Conservation (phyloP, 30 jellyfish, hydroid and myxozoan genomes). For the Sanderia malayensis region DNA sequence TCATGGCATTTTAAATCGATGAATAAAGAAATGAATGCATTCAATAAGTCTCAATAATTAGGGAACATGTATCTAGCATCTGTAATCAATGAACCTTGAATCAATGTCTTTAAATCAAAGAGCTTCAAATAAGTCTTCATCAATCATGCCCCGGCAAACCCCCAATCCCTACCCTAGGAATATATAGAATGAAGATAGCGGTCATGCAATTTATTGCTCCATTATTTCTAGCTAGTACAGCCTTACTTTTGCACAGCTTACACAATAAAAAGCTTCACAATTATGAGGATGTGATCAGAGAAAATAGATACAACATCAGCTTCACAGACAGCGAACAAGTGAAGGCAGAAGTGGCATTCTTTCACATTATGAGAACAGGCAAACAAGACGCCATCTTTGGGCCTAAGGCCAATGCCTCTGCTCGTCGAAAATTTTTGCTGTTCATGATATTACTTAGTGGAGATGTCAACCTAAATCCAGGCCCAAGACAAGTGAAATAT, state of each 20-base stretch:
- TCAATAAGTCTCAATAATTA: too few species aligned
- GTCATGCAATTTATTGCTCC: slow-evolving; percentile 1
- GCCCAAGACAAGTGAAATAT: slow-evolving; percentile 16
- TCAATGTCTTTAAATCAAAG: too few species aligned
- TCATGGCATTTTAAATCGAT: too few species aligned
- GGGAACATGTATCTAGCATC: too few species aligned
- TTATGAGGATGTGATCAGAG: slow-evolving; percentile 22
- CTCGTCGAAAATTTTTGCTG: slow-evolving; percentile 8
- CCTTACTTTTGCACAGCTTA: slow-evolving; percentile 4
- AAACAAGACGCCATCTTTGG: slow-evolving; percentile 26
- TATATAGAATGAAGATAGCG: too few species aligned
- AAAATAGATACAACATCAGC: slow-evolving; percentile 24
- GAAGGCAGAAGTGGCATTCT: slow-evolving; percentile 30
- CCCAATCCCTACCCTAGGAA: too few species aligned
- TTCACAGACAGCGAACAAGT: slow-evolving; percentile 31
- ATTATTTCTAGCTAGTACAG: neutral
- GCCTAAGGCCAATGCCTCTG: slow-evolving; percentile 21
- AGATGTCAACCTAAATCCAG: slow-evolving; percentile 18
- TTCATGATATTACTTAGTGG: slow-evolving; percentile 17
- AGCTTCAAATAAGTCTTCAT: too few species aligned
- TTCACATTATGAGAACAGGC: slow-evolving; percentile 23
- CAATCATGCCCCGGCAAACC: too few species aligned
- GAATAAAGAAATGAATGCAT: too few species aligned
- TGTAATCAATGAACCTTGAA: too few species aligned
- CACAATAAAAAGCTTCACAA: slow-evolving; percentile 16